Base-by-base conservation (phyloP, 2,888 invertebrate species). In the Leucozona laternaria region DNA sequence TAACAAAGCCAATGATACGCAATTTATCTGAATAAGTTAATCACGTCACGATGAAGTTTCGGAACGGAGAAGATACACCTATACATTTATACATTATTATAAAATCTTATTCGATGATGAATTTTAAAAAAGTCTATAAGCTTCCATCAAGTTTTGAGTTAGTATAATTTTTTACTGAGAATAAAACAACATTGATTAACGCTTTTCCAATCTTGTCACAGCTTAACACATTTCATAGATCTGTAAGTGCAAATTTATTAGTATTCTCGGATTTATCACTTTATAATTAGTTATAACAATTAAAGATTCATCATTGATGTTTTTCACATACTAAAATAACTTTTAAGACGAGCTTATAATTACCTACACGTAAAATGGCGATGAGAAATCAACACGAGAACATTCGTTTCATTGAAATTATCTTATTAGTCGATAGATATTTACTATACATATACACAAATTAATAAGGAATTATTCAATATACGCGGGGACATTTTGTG, bases 1-100 rank as follows among this genome's bases (percentile, higher is more conserved):
- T n/a, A n/a, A n/a, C n/a, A n/a, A 57, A 17, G 0, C 31, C 17
- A 31, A 11, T 6, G 17, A 57, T 57, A 57, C 31, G 57, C 57
- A 57, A 57, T 31, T 57, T 57, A 57, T 31, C 17, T 57, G 31
- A 57, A 57, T 57, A 57, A 34, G 31, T 57, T 57, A 48, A 20
- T 48, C 20, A 20, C 20, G n/a, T 20, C 11, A 43, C 40, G 34
- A 45, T 8, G 17, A 45, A 45, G 17, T 17, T 45, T 45, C 8
- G 0, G 8, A 45, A 45, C 17, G 45, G 8, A 45, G 17, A 17
- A 45, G 17, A 45, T 8, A 45, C 17, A 45, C 17, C 17, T 17
- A 45, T 8, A 17, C 1, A 17, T 43, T 7, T 7, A 1, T 45
- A 45, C 0, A 45, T 17, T n/a, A 43, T 17, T 17, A 45, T 17